These are phyloP conservation scores for Laothoe populi DNA, from an alignment of 2,888 invertebrate genomes.

Conservation along the genomic window DNA sequence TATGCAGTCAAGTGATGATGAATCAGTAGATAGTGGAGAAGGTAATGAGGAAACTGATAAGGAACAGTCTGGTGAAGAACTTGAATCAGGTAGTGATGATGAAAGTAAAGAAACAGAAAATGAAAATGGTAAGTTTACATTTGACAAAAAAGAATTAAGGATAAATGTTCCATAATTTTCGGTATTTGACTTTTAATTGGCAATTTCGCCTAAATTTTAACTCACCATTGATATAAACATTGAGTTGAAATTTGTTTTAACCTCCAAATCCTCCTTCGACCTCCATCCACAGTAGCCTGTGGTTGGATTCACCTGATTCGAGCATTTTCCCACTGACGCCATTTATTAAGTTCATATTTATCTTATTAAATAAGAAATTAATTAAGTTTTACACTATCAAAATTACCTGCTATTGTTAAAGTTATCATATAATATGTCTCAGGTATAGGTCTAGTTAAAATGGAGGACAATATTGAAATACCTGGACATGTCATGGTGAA, in stretches of 20 bases:
- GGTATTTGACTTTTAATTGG: slow-evolving; percentile 34
- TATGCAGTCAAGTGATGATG: slow-evolving; percentile 43
- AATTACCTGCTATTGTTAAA: too few species aligned
- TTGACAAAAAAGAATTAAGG: too few species aligned
- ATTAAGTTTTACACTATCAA: too few species aligned
- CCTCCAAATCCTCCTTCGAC: not conserved
- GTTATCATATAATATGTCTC: slow-evolving; percentile 27
- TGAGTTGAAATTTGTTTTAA: too few species aligned
- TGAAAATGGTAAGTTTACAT: slow-evolving; percentile 34
- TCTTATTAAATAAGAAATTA: too few species aligned
- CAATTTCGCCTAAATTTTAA: too few species aligned
- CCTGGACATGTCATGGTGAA: slow-evolving; percentile 57
- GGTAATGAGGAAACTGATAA: slow-evolving; percentile 35
- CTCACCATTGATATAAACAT: too few species aligned
- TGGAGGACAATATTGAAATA: slow-evolving; percentile 79
- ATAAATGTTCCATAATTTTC: too few species aligned
- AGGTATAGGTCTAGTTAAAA: slow-evolving; percentile 86
- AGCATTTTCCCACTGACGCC: too few species aligned
- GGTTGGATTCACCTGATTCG: too few species aligned
- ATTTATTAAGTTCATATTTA: too few species aligned
- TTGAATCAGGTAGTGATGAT: slow-evolving; percentile 36
- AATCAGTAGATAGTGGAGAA: slow-evolving; percentile 30
- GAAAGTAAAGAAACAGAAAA: slow-evolving; percentile 38
- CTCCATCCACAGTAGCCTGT: too few species aligned
- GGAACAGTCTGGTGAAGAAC: slow-evolving; percentile 29